Evolutionary conservation across 2,888 invertebrate genomes (phyloP).

Genomic region (Priocnemis perturbator): DNA sequence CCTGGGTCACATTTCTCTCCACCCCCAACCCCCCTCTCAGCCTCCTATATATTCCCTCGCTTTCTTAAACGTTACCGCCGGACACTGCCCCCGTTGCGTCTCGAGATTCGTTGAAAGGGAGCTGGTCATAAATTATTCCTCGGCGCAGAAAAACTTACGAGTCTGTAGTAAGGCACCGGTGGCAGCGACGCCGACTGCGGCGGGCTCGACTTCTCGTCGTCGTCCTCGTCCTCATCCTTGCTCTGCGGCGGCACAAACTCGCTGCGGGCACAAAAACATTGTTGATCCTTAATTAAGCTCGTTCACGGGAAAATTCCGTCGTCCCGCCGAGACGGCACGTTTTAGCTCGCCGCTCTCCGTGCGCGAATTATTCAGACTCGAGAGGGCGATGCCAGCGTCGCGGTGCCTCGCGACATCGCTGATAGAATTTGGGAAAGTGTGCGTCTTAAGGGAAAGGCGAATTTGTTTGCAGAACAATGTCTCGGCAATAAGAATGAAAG

Average conservation of each 20-base stretch:
- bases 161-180: conserved; percentile 70
- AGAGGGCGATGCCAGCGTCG: too few relatives aligned
- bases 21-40: neutral
- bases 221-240: conserved; percentile 70
- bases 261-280: conserved; percentile 65
- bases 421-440: too few relatives aligned
- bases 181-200: conserved; percentile 55
- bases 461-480: too few relatives aligned
- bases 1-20: neutral
- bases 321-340: neutral
- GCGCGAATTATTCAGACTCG: too few relatives aligned
- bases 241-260: conserved; percentile 72
- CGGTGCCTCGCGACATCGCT: too few relatives aligned
- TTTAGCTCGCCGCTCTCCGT: neutral
- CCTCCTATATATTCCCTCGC: neutral
- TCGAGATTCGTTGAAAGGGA: conserved; percentile 14
- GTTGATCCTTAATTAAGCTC: conserved; percentile 29
- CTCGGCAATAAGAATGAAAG: too few relatives aligned
- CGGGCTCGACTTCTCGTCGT: conserved; percentile 48
- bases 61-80: conserved; percentile 1
- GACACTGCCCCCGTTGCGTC: neutral
- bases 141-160: conserved; percentile 61
- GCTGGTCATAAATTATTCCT: conserved; percentile 27
- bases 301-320: neutral
- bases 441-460: too few relatives aligned